Percentiles rank a stretch among this genome's conserved stretches.
Evolutionary conservation across 1,140 invertebrate genomes (phyloP).

Genomic region (Brachionus rotundiformis): DNA sequence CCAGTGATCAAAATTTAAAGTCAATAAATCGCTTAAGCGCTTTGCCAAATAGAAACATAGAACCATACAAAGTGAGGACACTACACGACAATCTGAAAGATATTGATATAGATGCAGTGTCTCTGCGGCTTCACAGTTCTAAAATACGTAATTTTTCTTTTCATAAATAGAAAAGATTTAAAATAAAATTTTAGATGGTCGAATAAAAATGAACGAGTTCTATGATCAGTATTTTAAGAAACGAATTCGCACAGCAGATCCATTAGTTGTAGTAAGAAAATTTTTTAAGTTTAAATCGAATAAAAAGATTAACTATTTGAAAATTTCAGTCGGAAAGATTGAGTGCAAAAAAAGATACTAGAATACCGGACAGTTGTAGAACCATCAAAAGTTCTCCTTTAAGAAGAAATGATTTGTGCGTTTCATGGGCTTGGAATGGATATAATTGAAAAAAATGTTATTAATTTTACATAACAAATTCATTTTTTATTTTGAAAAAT

Average conservation of each 20-base stretch:
- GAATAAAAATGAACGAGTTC: background rate
- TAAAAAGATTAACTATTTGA: background rate
- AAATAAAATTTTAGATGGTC: background rate
- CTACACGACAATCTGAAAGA: background rate
- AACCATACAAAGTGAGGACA: background rate
- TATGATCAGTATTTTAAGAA: background rate
- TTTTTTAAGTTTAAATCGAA: no score
- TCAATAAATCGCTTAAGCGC: constrained; percentile 9
- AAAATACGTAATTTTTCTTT: constrained; percentile 14
- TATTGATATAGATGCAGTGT: constrained; percentile 12
- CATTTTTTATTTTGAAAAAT: no score
- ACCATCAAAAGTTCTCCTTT: background rate
- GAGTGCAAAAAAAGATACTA: background rate
- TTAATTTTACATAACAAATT: no score
- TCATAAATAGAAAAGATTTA: background rate
- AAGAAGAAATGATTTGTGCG: constrained; percentile 23
- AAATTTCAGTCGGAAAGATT: constrained; percentile 23
- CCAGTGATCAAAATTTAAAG: background rate
- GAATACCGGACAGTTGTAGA: constrained; percentile 22
- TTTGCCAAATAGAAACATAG: background rate
- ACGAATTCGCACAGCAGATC: background rate
- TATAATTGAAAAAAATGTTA: constrained; percentile 23
- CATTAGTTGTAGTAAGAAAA: background rate
- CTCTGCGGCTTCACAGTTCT: background rate
- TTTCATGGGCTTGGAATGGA: constrained; percentile 8